Conservation (phyloP, 2,797 vertebrate genomes). For the Heteromormyrus szaboi region DNA sequence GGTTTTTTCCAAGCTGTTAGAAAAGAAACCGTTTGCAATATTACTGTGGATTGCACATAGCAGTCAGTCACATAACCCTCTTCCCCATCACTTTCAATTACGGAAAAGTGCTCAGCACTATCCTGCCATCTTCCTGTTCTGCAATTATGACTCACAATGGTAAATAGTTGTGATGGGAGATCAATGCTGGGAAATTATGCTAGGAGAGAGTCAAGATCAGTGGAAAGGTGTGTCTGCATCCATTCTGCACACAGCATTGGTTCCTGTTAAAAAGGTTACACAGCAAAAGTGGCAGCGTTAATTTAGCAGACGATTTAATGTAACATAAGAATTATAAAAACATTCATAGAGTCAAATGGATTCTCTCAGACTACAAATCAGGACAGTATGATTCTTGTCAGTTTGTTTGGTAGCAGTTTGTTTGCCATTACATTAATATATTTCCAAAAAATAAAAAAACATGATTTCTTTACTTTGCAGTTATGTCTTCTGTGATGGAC, state of each 20-base stretch:
- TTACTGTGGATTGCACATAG: too few species aligned
- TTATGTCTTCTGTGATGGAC: neutral
- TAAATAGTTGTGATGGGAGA: neutral
- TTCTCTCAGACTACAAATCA: neutral
- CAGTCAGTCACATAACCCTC: neutral
- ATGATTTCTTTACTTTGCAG: neutral
- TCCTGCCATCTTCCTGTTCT: neutral
- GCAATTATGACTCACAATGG: constrained; percentile 5
- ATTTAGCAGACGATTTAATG: neutral
- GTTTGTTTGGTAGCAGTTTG: neutral
- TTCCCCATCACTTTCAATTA: neutral
- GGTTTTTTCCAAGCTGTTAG: neutral
- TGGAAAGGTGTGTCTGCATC: neutral
- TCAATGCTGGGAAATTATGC: constrained; percentile 15
- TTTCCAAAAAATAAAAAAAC: neutral
- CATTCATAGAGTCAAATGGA: neutral
- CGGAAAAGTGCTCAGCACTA: too few species aligned
- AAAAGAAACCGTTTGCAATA: neutral
- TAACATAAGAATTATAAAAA: neutral
- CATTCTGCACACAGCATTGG: neutral
- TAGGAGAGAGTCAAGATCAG: neutral
- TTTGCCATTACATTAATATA: neutral
- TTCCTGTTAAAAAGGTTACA: neutral
- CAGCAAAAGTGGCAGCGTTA: neutral
- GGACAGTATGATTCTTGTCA: neutral